phyloP scores from a whole-genome alignment of 2,113 vertebrate species.

The Suncus etruscus region DNA sequence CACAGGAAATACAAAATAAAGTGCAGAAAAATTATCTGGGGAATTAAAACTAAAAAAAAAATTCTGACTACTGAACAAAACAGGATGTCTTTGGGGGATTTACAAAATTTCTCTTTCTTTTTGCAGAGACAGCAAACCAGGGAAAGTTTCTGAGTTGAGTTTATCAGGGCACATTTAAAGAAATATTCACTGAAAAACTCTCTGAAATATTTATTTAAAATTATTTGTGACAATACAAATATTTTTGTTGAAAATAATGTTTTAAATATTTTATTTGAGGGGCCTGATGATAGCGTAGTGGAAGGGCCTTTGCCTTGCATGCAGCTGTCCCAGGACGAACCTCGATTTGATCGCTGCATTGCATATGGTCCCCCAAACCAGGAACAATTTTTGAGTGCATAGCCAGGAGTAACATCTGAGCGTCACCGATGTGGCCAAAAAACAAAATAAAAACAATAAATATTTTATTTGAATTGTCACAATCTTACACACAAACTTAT shows the following conservation, averaged over 20 bases:
- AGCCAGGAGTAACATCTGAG: too few relatives aligned
- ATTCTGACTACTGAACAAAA: constrained; percentile 46
- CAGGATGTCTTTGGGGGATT: constrained; percentile 1
- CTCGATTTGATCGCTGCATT: too few relatives aligned
- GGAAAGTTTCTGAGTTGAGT: constrained; percentile 45
- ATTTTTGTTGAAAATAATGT: neutral
- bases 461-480: neutral
- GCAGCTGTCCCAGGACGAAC: too few relatives aligned
- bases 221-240: neutral
- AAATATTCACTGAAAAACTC: neutral
- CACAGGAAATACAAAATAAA: constrained; percentile 40
- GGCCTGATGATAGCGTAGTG: too few relatives aligned
- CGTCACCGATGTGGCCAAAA: too few relatives aligned
- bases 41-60: constrained; percentile 59
- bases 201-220: neutral
- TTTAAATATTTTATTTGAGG: neutral
- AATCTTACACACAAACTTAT: neutral
- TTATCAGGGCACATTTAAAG: neutral
- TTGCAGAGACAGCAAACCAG: constrained; percentile 2
- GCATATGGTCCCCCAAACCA: too few relatives aligned
- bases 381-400: too few relatives aligned
- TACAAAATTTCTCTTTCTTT: constrained; percentile 46
- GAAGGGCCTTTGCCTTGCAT: too few relatives aligned
- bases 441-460: too few relatives aligned
- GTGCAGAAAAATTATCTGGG: neutral